Conservation (phyloP, 2,888 invertebrate genomes). For the Epistrophella euchroma region DNA sequence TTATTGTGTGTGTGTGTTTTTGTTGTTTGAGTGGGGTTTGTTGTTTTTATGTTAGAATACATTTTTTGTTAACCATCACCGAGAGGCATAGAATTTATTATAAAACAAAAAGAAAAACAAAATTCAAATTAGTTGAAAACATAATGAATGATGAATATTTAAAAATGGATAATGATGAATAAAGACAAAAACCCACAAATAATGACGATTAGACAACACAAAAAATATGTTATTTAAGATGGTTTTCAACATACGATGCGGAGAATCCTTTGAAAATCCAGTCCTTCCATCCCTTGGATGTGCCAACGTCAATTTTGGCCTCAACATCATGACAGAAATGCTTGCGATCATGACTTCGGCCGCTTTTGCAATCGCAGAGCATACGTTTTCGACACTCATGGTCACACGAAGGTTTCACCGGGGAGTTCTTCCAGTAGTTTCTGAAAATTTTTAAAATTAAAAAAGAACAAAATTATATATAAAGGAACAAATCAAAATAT, state of each 20-base stretch:
- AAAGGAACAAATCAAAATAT: too few relatives aligned
- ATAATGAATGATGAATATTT: constrained; percentile 32
- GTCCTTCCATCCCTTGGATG: constrained; percentile 91
- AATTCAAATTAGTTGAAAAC: constrained; percentile 53
- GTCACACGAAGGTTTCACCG: constrained; percentile 91
- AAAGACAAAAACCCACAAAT: constrained; percentile 15
- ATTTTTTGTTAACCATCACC: constrained; percentile 51
- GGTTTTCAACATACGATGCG: constrained; percentile 90
- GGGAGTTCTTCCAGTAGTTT: constrained; percentile 95
- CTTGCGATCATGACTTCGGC: constrained; percentile 93
- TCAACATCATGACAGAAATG: constrained; percentile 92
- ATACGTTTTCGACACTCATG: constrained; percentile 93
- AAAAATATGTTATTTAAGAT: constrained; percentile 50
- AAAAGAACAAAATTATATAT: too few relatives aligned
- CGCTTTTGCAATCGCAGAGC: constrained; percentile 94
- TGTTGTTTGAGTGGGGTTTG: constrained; percentile 24
- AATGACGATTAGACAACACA: constrained; percentile 40
- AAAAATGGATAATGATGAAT: constrained; percentile 11
- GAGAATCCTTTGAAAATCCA: constrained; percentile 95
- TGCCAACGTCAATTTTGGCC: constrained; percentile 91
- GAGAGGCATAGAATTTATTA: constrained; percentile 29
- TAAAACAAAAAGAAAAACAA: constrained; percentile 10
- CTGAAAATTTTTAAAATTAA: constrained; percentile 84
- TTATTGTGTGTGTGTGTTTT: background rate
- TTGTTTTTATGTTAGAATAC: constrained; percentile 39